phyloP scores from a whole-genome alignment of 2,113 vertebrate genomes.

The Emydura subglobosa region DNA sequence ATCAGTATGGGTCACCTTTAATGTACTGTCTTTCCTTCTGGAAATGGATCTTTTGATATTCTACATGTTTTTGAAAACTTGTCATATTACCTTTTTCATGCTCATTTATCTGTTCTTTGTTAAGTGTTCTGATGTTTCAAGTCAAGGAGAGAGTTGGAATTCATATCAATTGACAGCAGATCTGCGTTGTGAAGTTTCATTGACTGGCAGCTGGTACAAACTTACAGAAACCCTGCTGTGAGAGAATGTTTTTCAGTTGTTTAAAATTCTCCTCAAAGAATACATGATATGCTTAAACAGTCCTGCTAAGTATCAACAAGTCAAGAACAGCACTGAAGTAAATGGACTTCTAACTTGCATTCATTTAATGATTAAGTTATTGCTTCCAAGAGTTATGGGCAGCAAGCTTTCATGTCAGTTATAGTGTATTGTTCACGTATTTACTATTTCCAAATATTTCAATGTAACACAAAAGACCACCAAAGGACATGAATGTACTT shows the following conservation, averaged over 20 bases:
- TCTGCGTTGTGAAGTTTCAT: neutral
- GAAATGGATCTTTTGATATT: neutral
- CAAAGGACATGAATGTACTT: neutral
- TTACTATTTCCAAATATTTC: neutral
- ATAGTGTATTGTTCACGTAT: neutral
- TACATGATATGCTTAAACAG: neutral
- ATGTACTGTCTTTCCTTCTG: neutral
- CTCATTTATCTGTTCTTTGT: neutral
- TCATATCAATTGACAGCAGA: constrained; percentile 24
- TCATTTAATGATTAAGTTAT: constrained; percentile 28
- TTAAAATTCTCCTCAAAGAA: constrained; percentile 38
- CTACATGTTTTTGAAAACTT: constrained; percentile 30
- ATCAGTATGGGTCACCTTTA: neutral
- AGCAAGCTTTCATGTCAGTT: neutral
- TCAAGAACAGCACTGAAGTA: neutral
- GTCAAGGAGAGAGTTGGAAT: constrained; percentile 22
- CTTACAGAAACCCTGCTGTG: neutral
- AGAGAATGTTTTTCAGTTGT: constrained; percentile 10
- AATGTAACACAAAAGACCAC: neutral
- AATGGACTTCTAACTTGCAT: neutral
- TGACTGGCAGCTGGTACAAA: constrained; percentile 27
- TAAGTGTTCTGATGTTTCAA: constrained; percentile 26
- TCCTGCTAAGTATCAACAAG: neutral
- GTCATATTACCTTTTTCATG: neutral
- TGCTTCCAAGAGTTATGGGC: neutral